Conservation (phyloP, 2,888 invertebrate species). For the Steinernema scapterisci region DNA sequence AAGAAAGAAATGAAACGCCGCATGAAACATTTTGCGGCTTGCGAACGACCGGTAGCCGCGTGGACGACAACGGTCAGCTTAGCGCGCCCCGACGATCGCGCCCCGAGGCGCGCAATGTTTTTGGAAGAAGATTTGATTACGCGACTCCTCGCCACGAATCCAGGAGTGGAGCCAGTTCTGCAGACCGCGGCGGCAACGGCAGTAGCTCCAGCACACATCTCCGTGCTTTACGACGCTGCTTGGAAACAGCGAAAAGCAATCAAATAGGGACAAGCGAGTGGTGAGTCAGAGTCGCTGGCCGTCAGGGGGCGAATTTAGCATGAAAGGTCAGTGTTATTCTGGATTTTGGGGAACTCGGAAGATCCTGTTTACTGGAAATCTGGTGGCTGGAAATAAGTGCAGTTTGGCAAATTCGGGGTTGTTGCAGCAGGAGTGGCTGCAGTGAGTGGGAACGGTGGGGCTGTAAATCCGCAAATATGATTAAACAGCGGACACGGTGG, state of each 20-base stretch:
- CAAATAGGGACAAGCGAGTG: not conserved
- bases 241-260: not conserved
- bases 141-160: not conserved
- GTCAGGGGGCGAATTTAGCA: not conserved
- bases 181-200: not conserved
- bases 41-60: conserved; percentile 29
- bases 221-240: not conserved
- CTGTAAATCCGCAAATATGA: too few relatives aligned
- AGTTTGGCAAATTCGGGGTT: too few relatives aligned
- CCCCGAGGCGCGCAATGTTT: conserved; percentile 27
- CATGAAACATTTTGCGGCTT: conserved; percentile 28
- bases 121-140: conserved; percentile 20
- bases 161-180: conserved; percentile 30
- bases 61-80: conserved; percentile 8
- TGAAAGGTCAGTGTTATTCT: too few relatives aligned
- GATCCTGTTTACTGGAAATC: too few relatives aligned
- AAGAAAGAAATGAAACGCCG: conserved; percentile 27
- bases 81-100: conserved; percentile 19
- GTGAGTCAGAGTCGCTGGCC: not conserved
- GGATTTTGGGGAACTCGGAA: too few relatives aligned
- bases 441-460: too few relatives aligned
- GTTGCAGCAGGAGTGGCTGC: too few relatives aligned
- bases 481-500: too few relatives aligned
- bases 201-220: not conserved
- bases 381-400: too few relatives aligned